Conservation (phyloP, 2,888 invertebrate species). For the Abrostola triplasia region DNA sequence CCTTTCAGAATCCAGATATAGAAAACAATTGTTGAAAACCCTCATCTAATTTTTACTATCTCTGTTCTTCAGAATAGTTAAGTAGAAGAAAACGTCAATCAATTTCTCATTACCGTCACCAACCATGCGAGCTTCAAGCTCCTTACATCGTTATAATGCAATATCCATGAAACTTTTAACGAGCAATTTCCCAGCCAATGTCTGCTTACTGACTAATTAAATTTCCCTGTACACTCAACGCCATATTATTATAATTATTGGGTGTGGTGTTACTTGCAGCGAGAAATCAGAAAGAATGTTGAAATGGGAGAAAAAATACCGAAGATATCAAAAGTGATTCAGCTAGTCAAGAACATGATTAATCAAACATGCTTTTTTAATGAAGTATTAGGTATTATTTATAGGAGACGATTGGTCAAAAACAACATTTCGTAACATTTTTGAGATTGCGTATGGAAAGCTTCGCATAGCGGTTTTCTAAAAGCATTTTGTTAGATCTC, state of each 20-base stretch:
- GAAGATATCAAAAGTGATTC: too few species aligned
- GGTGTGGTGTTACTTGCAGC: constrained; percentile 24
- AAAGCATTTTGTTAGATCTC: too few species aligned
- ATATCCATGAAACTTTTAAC: constrained; percentile 60
- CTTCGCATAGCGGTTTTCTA: too few species aligned
- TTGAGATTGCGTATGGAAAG: too few species aligned
- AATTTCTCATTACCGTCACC: constrained; percentile 28
- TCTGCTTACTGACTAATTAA: constrained; percentile 61
- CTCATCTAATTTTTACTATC: too few species aligned
- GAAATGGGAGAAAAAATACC: neutral
- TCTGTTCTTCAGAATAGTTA: neutral
- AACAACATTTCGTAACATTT: too few species aligned
- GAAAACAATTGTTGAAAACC: too few species aligned
- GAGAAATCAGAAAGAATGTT: neutral
- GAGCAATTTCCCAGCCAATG: constrained; percentile 63
- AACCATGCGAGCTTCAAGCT: constrained; percentile 4
- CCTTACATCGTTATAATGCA: constrained; percentile 29
- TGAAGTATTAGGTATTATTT: too few species aligned
- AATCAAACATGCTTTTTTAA: too few species aligned
- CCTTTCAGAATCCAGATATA: too few species aligned
- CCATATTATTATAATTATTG: constrained; percentile 45
- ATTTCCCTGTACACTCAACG: constrained; percentile 50
- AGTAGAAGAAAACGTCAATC: constrained; percentile 4
- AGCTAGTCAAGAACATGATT: too few species aligned
- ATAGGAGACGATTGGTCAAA: too few species aligned